Conservation (phyloP, 2,888 invertebrate genomes). For the Eupithecia centaureata region DNA sequence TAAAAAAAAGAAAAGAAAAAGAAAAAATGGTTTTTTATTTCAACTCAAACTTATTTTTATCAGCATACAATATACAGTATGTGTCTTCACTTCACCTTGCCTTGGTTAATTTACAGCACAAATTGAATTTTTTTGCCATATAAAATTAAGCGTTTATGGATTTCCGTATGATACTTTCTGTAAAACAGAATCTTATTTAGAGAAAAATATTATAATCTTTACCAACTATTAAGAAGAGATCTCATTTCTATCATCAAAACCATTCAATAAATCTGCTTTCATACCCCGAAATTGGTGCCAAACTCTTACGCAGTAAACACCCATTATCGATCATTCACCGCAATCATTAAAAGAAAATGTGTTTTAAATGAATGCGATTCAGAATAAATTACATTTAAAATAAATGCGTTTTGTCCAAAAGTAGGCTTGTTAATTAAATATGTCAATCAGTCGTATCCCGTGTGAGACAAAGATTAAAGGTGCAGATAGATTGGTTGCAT, state of each 20-base stretch:
- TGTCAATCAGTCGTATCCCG: slow-evolving; percentile 67
- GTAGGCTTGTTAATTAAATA: slow-evolving; percentile 73
- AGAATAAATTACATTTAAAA: slow-evolving; percentile 19
- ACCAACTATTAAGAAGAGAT: background rate
- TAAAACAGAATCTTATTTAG: too few species aligned
- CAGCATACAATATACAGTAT: too few species aligned
- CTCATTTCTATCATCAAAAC: background rate
- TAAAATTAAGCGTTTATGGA: too few species aligned
- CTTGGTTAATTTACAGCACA: too few species aligned
- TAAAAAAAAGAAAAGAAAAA: too few species aligned
- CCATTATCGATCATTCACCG: slow-evolving; percentile 28
- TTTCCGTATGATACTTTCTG: too few species aligned
- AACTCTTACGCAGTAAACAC: slow-evolving; percentile 18
- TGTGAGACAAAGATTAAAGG: slow-evolving; percentile 49
- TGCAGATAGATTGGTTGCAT: slow-evolving; percentile 22
- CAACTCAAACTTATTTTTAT: too few species aligned
- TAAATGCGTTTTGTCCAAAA: slow-evolving; percentile 46
- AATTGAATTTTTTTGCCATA: too few species aligned
- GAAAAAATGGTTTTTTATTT: too few species aligned
- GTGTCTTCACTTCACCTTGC: too few species aligned
- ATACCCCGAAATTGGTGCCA: slow-evolving; percentile 7
- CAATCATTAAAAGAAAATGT: slow-evolving; percentile 28
- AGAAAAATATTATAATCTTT: background rate
- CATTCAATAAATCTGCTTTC: background rate
- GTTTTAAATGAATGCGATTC: slow-evolving; percentile 32